Evolutionary conservation across 2,113 vertebrate species (phyloP).

Genomic region (Hemichromis elongatus): DNA sequence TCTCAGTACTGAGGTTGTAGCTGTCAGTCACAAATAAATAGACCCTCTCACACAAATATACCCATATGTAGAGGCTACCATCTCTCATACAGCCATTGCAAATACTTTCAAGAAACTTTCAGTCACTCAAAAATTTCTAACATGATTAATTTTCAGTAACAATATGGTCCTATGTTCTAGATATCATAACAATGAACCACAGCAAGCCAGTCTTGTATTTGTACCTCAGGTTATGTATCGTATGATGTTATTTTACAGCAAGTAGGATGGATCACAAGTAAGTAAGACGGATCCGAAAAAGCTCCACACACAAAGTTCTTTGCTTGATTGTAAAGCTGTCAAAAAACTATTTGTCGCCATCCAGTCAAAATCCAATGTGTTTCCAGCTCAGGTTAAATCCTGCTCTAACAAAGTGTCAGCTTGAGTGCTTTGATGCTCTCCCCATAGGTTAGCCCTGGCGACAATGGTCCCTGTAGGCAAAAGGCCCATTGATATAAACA

Average conservation of each 20-base stretch:
- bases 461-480: not conserved
- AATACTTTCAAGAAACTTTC: not conserved
- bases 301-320: not conserved
- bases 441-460: not conserved
- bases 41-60: not conserved
- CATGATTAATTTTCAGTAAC: not conserved
- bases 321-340: slow-evolving; percentile 1
- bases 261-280: slow-evolving; percentile 20
- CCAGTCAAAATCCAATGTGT: not conserved
- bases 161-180: not conserved
- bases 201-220: slow-evolving; percentile 23
- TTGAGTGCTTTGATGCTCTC: slow-evolving; percentile 1
- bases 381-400: slow-evolving; percentile 12
- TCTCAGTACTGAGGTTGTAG: not conserved
- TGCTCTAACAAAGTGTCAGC: not conserved
- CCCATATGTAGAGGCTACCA: not conserved
- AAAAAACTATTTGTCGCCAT: not conserved
- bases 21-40: not conserved
- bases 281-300: not conserved
- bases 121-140: not conserved
- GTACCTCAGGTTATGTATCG: slow-evolving; percentile 53
- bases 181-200: not conserved
- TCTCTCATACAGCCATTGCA: not conserved
- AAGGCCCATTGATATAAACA: slow-evolving; percentile 22
- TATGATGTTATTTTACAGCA: slow-evolving; percentile 28